Conservation (phyloP, 2,888 invertebrate genomes). For the Leptinotarsa peninsularis region DNA sequence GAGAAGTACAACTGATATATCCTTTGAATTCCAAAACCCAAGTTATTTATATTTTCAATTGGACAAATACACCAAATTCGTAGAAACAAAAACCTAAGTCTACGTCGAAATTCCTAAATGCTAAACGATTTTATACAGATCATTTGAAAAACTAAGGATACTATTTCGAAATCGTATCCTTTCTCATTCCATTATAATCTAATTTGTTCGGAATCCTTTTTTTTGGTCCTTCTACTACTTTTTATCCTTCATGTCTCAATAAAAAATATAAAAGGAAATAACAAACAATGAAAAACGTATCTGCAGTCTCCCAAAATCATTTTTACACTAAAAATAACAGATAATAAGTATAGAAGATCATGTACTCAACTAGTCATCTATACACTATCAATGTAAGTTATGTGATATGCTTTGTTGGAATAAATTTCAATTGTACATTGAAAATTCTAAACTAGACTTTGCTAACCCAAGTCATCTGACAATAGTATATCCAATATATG, state of each 20-base stretch:
- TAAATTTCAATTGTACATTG: background rate
- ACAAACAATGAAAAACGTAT: background rate
- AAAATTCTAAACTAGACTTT: background rate
- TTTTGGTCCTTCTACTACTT: background rate
- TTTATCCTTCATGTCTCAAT: background rate
- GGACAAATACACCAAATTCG: background rate
- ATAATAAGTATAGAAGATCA: too few species aligned
- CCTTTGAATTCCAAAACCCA: background rate
- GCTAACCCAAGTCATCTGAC: background rate
- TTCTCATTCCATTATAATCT: background rate
- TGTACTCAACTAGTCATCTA: background rate
- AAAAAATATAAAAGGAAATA: constrained; percentile 1
- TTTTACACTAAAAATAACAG: background rate
- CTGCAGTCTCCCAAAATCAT: background rate
- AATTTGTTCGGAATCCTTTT: constrained; percentile 10
- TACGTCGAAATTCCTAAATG: background rate
- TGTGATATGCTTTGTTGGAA: constrained; percentile 14
- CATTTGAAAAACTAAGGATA: background rate
- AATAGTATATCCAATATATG: background rate
- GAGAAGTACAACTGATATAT: background rate
- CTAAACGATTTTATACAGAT: constrained; percentile 3
- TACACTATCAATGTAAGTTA: background rate
- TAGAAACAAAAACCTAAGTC: background rate
- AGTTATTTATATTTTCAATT: background rate
- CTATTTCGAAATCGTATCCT: background rate